A percentile compares a stretch with the other conserved stretches of the same genome.
phyloP scores from a whole-genome alignment of 2,797 vertebrate genomes.

The Danio tinwini region DNA sequence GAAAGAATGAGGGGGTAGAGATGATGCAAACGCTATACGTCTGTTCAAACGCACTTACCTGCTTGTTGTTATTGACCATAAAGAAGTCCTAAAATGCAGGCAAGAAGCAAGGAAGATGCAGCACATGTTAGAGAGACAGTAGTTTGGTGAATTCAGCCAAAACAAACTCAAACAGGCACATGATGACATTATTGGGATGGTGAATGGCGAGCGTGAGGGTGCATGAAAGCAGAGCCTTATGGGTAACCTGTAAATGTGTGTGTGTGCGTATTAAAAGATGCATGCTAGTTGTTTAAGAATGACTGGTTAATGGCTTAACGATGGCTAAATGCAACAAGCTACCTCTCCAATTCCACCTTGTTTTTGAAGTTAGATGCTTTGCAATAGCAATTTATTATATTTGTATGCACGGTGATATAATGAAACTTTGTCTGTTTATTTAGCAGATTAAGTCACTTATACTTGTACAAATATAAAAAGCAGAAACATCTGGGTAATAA shows the following conservation, averaged over 20 bases:
- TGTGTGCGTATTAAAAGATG: conserved; percentile 18
- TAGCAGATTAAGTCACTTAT: background rate
- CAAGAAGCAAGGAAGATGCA: conserved; percentile 92
- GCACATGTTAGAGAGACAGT: conserved; percentile 86
- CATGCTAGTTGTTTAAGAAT: conserved; percentile 33
- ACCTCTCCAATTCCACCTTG: conserved; percentile 29
- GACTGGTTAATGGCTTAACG: conserved; percentile 14
- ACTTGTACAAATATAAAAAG: background rate
- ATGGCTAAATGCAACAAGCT: conserved; percentile 6
- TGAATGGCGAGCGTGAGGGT: conserved; percentile 43
- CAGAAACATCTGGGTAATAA: background rate
- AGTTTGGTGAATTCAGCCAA: conserved; percentile 87
- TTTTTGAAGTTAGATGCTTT: background rate
- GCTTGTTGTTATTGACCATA: conserved; percentile 91
- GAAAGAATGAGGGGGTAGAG: conserved; percentile 18
- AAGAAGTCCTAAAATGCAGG: conserved; percentile 98
- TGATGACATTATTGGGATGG: conserved; percentile 48
- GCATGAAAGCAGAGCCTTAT: conserved; percentile 51
- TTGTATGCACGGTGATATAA: background rate
- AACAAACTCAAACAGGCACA: conserved; percentile 58
- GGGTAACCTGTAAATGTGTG: conserved; percentile 26
- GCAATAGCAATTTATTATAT: background rate
- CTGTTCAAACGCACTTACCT: conserved; percentile 77
- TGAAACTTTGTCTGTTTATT: background rate
- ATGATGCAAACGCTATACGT: conserved; percentile 47